These are phyloP conservation scores for Oreortyx pictus DNA, from an alignment of 2,797 vertebrate species.

Conservation along the genomic window DNA sequence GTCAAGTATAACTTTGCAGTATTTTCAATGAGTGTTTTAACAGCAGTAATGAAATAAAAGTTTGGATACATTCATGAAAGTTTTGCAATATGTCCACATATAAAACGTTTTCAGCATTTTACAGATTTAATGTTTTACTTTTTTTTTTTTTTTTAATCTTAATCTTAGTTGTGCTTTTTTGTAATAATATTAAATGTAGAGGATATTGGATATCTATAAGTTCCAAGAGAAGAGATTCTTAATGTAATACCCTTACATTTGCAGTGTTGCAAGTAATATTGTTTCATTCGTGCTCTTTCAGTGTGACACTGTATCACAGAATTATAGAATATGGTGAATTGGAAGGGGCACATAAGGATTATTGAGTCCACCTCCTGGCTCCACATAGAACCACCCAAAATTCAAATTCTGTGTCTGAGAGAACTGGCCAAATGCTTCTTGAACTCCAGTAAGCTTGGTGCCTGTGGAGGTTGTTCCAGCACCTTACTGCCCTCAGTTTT, in stretches of 20 bases:
- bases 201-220: neutral
- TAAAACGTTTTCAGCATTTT: neutral
- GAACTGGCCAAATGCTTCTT: no score
- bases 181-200: neutral
- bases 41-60: neutral
- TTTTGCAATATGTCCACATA: accelerated
- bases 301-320: neutral
- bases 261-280: neutral
- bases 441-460: no score
- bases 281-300: neutral
- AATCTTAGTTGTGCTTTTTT: neutral
- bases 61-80: neutral
- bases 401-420: no score
- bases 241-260: neutral
- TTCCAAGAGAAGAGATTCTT: neutral
- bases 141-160: neutral
- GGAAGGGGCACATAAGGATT: no score
- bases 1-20: neutral
- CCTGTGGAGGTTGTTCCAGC: no score
- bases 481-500: no score
- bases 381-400: no score
- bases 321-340: no score
- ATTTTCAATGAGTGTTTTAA: neutral
- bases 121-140: neutral
- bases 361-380: no score